phyloP scores from a whole-genome alignment of 2,797 vertebrate genomes.

The Sparus aurata region DNA sequence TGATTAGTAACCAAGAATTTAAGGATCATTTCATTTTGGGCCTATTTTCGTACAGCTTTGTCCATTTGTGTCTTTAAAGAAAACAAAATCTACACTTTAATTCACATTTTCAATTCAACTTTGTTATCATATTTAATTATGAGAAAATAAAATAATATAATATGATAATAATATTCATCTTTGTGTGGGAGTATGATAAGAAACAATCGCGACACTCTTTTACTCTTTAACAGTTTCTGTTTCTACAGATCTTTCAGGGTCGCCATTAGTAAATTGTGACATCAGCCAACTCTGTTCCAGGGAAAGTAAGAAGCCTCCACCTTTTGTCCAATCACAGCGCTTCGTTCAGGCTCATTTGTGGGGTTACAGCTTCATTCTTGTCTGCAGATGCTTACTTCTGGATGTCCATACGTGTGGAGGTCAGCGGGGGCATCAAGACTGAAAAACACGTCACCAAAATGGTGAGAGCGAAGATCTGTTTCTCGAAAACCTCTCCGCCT shows the following conservation, averaged over 20 bases:
- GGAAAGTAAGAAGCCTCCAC: constrained; percentile 61
- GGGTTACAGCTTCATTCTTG: background rate
- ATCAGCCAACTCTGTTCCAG: constrained; percentile 70
- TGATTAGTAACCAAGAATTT: too few relatives aligned
- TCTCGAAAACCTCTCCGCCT: background rate
- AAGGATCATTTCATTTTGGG: too few relatives aligned
- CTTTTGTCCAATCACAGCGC: constrained; percentile 2
- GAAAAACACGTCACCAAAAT: constrained; percentile 39
- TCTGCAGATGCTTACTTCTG: constrained; percentile 76
- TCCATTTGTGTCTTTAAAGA: background rate
- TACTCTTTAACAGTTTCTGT: background rate
- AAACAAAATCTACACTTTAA: background rate
- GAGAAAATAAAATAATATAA: too few relatives aligned
- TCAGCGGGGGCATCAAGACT: fast-evolving
- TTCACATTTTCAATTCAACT: background rate
- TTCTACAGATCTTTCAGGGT: constrained; percentile 37
- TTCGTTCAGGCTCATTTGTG: background rate
- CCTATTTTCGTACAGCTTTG: too few relatives aligned
- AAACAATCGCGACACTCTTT: background rate
- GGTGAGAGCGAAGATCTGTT: constrained; percentile 63
- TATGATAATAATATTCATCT: too few relatives aligned
- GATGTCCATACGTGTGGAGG: constrained; percentile 67
- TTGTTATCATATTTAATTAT: background rate
- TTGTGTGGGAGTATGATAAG: constrained; percentile 7
- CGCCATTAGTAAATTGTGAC: constrained; percentile 58